phyloP scores from a whole-genome alignment of 2,888 invertebrate genomes.

The Eupithecia vulgata region DNA sequence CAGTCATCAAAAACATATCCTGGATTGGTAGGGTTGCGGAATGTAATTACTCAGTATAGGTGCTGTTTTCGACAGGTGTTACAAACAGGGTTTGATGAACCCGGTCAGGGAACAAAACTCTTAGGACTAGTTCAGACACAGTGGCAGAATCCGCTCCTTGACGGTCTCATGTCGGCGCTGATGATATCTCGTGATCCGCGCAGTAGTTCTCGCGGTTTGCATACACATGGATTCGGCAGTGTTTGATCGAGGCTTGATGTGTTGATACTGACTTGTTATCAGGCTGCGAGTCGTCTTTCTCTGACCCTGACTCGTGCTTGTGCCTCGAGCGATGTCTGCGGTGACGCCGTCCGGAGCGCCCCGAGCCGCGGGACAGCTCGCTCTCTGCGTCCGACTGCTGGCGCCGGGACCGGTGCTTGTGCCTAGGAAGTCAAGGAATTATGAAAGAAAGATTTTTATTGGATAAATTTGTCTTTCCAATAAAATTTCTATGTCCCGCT shows the following conservation, averaged over 20 bases:
- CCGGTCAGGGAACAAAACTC: too few species aligned
- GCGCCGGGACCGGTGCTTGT: constrained; percentile 91
- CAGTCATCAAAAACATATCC: neutral
- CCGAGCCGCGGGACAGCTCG: constrained; percentile 93
- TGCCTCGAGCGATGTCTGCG: constrained; percentile 90
- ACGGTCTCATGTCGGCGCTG: neutral
- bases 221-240: neutral
- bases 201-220: neutral
- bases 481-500: too few species aligned
- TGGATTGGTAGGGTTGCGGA: neutral
- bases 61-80: neutral
- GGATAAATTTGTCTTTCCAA: neutral
- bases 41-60: neutral
- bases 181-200: neutral
- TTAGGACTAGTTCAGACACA: neutral
- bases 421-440: constrained; percentile 63
- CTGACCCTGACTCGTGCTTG: constrained; percentile 89
- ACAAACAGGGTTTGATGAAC: too few species aligned
- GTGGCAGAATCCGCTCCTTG: too few species aligned
- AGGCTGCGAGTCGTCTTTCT: constrained; percentile 86
- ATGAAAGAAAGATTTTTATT: too few species aligned
- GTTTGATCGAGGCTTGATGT: neutral
- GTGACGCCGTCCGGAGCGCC: constrained; percentile 90
- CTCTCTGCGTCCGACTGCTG: constrained; percentile 95
- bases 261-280: constrained; percentile 70